Percentiles rank a stretch among this genome's conserved stretches.
Evolutionary conservation across 2,797 vertebrate species (phyloP).

Genomic region (Cetoscarus ocellatus): DNA sequence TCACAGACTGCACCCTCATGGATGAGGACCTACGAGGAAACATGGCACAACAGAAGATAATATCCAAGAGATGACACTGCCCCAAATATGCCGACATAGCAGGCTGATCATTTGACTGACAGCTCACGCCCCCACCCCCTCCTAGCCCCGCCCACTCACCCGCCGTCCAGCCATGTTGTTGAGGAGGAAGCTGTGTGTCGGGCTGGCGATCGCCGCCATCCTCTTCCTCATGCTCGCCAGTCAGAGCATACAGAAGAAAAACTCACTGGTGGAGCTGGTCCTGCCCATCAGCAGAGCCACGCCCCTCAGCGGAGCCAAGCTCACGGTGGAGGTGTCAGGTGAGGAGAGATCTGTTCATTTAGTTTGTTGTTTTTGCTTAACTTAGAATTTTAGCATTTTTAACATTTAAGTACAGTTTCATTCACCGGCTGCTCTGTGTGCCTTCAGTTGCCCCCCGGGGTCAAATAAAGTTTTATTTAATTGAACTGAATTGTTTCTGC

Average conservation of each 20-base stretch:
- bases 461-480: too few relatives aligned
- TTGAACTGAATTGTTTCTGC: too few relatives aligned
- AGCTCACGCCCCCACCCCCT: slow-evolving; percentile 4
- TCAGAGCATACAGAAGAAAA: slow-evolving; percentile 72
- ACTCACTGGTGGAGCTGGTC: slow-evolving; percentile 22
- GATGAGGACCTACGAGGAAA: slow-evolving; percentile 14
- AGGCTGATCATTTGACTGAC: slow-evolving; percentile 12
- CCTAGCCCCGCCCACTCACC: not conserved
- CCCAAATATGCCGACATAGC: slow-evolving; percentile 38
- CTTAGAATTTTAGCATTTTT: too few relatives aligned
- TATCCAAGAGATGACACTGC: slow-evolving; percentile 27
- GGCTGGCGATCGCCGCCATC: slow-evolving; percentile 53
- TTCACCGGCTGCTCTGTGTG: too few relatives aligned
- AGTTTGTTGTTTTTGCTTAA: too few relatives aligned
- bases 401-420: too few relatives aligned
- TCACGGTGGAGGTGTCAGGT: slow-evolving; percentile 34
- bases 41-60: not conserved
- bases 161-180: slow-evolving; percentile 60
- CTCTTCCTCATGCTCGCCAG: slow-evolving; percentile 81
- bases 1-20: slow-evolving; percentile 20
- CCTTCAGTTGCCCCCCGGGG: too few relatives aligned
- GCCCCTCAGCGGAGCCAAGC: slow-evolving; percentile 5
- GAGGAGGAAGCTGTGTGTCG: slow-evolving; percentile 70
- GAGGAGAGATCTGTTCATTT: slow-evolving; percentile 6
- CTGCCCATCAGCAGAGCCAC: slow-evolving; percentile 15